Conservation (phyloP, 2,113 vertebrate genomes). For the Bungarus multicinctus region DNA sequence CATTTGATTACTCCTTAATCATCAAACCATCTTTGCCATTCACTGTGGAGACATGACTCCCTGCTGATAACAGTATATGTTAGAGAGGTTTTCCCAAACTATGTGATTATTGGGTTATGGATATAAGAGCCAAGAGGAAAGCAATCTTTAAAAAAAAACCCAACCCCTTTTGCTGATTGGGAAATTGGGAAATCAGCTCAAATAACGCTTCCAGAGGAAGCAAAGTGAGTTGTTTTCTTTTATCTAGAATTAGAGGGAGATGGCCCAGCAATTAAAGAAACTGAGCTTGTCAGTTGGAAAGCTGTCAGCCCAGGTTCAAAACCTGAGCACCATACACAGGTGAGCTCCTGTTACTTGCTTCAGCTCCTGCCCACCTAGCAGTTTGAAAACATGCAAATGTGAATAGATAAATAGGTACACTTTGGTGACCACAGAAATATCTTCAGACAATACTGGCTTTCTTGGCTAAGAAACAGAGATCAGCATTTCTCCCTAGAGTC, state of each 20-base stretch:
- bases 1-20: not conserved
- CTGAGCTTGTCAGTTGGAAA: not conserved
- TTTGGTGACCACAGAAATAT: not conserved
- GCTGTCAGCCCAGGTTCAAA: not conserved
- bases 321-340: not conserved
- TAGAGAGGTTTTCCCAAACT: not conserved
- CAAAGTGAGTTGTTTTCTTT: not conserved
- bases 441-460: not conserved
- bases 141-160: not conserved
- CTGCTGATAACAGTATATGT: not conserved
- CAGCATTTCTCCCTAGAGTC: not conserved
- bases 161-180: not conserved
- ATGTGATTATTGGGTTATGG: not conserved
- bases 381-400: not conserved
- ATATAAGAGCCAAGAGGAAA: not conserved
- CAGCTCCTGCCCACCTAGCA: not conserved
- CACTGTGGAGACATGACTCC: not conserved
- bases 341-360: not conserved
- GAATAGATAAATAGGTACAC: not conserved
- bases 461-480: not conserved
- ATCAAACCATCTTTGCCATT: not conserved
- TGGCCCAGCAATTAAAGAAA: not conserved
- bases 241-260: not conserved
- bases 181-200: not conserved
- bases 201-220: not conserved